Conservation (phyloP, 2,113 vertebrate species). For the Odocoileus virginianus region DNA sequence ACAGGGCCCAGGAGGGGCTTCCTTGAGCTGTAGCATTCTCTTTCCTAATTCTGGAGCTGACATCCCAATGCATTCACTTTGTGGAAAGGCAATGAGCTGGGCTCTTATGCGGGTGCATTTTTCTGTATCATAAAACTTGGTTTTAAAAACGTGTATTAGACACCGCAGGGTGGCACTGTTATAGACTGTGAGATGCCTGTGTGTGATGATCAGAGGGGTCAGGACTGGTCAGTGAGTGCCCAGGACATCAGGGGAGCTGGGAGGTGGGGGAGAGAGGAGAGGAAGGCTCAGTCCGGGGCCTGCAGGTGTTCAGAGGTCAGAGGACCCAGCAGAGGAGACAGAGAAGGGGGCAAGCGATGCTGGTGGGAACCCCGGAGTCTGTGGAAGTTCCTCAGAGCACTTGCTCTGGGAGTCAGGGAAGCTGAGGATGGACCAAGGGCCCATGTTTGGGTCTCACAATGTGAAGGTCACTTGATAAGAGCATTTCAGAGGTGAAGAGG, state of each 20-base stretch:
- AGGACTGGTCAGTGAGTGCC: not conserved
- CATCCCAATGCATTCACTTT: not conserved
- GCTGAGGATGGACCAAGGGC: rapidly evolving
- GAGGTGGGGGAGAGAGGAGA: not conserved
- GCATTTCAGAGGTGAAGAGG: not conserved
- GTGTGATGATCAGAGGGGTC: not conserved
- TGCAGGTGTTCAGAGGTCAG: rapidly evolving
- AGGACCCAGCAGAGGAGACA: not conserved
- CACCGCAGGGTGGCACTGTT: not conserved
- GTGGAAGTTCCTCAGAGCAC: not conserved
- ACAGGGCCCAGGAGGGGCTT: not conserved
- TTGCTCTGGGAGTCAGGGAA: not conserved
- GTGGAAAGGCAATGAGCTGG: not conserved
- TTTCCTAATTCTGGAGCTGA: not conserved
- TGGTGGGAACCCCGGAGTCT: not conserved
- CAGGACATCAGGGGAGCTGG: not conserved
- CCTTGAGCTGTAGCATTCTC: rapidly evolving
- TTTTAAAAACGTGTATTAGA: not conserved
- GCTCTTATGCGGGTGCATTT: not conserved
- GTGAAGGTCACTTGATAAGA: not conserved
- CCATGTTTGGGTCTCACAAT: not conserved
- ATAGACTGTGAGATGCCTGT: not conserved
- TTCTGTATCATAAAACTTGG: not conserved
- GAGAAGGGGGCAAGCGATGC: not conserved
- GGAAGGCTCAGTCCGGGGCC: not conserved